Evolutionary conservation across 2,797 vertebrate genomes (phyloP).

Genomic region (Cirrhinus mrigala): DNA sequence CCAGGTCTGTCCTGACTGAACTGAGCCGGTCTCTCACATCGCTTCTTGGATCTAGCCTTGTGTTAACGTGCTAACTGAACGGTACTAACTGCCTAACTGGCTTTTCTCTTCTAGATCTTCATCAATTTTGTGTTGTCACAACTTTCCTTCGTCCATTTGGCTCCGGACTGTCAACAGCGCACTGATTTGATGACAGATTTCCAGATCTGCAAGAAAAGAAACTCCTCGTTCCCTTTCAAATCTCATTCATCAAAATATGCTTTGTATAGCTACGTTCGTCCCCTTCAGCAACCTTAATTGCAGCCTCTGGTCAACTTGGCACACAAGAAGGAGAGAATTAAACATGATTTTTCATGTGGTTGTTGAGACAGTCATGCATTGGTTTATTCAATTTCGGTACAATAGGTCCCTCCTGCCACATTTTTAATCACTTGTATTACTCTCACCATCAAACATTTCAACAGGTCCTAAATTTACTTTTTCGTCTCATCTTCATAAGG

Average conservation of each 20-base stretch:
- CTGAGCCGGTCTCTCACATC: slow-evolving; percentile 43
- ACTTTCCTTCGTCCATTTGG: not conserved
- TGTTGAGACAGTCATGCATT: slow-evolving; percentile 37
- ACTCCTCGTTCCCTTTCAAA: slow-evolving; percentile 1
- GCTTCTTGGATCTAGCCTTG: slow-evolving; percentile 18
- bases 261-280: slow-evolving; percentile 40
- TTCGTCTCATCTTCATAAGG: slow-evolving; percentile 19
- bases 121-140: slow-evolving; percentile 14
- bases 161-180: slow-evolving; percentile 11
- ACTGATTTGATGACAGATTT: slow-evolving; percentile 31
- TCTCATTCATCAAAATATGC: slow-evolving; percentile 16
- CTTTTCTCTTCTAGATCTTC: slow-evolving; percentile 25
- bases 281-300: slow-evolving; percentile 32
- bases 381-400: slow-evolving; percentile 46
- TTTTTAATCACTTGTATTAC: slow-evolving; percentile 45
- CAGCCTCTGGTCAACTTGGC: slow-evolving; percentile 41
- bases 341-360: slow-evolving; percentile 49
- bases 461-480: slow-evolving; percentile 22
- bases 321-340: slow-evolving; percentile 51
- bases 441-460: slow-evolving; percentile 43
- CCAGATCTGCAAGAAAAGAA: slow-evolving; percentile 38
- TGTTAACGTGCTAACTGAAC: slow-evolving; percentile 1
- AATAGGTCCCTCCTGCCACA: slow-evolving; percentile 48
- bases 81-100: slow-evolving; percentile 2
- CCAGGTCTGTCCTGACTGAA: slow-evolving; percentile 45